phyloP scores from a whole-genome alignment of 2,888 invertebrate species.

The Antitype chi region DNA sequence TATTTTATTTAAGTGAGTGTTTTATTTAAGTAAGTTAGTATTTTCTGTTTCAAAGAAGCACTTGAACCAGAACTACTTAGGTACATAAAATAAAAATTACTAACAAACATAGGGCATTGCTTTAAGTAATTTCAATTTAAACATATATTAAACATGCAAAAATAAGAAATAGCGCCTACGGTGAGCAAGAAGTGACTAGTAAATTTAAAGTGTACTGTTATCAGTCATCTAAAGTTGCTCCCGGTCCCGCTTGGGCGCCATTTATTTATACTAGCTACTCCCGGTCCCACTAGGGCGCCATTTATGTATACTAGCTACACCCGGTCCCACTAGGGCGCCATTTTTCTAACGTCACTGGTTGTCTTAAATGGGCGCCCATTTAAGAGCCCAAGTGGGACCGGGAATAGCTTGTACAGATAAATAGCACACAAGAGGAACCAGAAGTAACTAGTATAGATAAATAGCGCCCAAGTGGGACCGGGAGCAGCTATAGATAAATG shows the following conservation, averaged over 20 bases:
- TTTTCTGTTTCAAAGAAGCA: no score
- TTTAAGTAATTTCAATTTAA: neutral
- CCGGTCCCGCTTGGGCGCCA: neutral
- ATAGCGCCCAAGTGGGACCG: neutral
- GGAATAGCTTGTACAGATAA: neutral
- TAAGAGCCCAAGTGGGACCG: slow-evolving; percentile 38
- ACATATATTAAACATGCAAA: neutral
- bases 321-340: slow-evolving; percentile 39
- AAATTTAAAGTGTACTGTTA: no score
- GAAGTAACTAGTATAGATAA: neutral
- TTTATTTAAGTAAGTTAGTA: neutral
- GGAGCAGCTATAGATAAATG: neutral
- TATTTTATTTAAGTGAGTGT: neutral
- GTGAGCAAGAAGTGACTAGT: no score
- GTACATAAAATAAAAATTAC: no score
- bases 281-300: slow-evolving; percentile 39
- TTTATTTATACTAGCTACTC: neutral
- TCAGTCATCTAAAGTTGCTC: no score
- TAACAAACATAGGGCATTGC: no score
- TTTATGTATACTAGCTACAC: neutral
- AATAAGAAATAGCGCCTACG: neutral
- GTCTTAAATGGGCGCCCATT: neutral
- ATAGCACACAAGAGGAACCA: slow-evolving; percentile 40
- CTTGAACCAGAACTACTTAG: no score
- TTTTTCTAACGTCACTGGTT: no score